Evolutionary conservation across 2,113 vertebrate genomes (phyloP).

Genomic region (Fulica atra): DNA sequence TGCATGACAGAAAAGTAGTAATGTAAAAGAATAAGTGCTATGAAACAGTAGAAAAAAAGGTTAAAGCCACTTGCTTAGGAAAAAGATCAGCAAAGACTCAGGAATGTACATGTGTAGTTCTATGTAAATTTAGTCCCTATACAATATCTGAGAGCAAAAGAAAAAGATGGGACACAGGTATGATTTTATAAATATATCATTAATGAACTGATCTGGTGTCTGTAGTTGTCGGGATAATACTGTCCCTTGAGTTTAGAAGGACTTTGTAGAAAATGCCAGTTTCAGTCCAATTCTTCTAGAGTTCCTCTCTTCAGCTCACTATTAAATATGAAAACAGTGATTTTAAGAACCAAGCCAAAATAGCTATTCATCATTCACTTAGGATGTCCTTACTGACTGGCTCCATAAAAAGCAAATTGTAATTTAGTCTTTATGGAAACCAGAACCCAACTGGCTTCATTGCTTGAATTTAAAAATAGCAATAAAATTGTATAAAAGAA

Average conservation of each 20-base stretch:
- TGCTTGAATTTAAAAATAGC: background rate
- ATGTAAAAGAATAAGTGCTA: constrained; percentile 51
- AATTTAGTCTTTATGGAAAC: background rate
- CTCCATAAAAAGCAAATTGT: background rate
- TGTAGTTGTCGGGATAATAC: background rate
- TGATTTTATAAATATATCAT: background rate
- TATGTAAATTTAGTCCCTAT: constrained; percentile 52
- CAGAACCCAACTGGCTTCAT: background rate
- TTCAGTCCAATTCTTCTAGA: background rate
- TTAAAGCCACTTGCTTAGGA: constrained; percentile 31
- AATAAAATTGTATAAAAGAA: background rate
- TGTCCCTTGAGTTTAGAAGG: background rate
- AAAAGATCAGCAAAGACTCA: constrained; percentile 51
- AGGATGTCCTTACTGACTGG: background rate
- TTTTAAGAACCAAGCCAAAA: constrained; percentile 10
- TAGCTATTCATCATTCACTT: background rate
- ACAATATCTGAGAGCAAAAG: background rate
- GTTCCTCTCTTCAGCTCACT: background rate
- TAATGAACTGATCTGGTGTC: background rate
- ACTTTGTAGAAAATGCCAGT: background rate
- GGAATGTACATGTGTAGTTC: constrained; percentile 13
- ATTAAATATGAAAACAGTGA: background rate
- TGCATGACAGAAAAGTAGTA: constrained; percentile 33
- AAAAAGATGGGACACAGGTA: background rate
- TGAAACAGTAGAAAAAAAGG: constrained; percentile 50